Evolutionary conservation across 2,113 vertebrate species (phyloP), one percentile per base, ranked within the genome.

Genomic region (Ictalurus furcatus): DNA sequence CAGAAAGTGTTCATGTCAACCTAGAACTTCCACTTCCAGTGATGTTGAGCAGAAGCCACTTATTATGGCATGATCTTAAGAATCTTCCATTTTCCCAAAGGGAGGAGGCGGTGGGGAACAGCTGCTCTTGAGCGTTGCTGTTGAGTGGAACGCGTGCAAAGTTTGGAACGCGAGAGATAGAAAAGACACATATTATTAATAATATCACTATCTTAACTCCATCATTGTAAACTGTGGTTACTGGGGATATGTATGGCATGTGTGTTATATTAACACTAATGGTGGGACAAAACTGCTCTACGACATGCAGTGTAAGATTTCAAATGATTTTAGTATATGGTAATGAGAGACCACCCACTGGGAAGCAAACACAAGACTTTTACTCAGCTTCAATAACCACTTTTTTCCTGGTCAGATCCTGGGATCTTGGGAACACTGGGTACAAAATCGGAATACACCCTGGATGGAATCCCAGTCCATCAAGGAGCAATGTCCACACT

Each of bases 1-100:
- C 65, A 84, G 82, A 84, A 87, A 69, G 90, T 17, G 59, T 90
- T 89, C 84, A 61, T 54, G 40, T 69, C 44, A 90, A 92, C 91
- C 44, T 85, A 85, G 58, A 69, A 85, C 84, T 83, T 86, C 87
- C 79, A 52, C 40, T 88, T 88, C 88, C 87, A 84, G 61, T 74
- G 89, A 91, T 37, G 67, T 88, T 30, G 84, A 87, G 86, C 91
- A 52, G 89, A 85, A 78, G 76, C 34, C n/a, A 25, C 84, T 28
- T 54, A 11, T 37, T 86, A 87, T 61, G 89, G 83, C 88, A 74
- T 48, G 56, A 63, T 82, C 9, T 48, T 78, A 40, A 76, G 85
- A 87, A 79, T 87, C 37, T 44, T 14, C 6, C 73, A 16, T 44
- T 87, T 86, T 87, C 73, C 34, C 73, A n/a, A 59, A 78, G 85